These are phyloP conservation scores for Alloplasta piceator DNA, from an alignment of 2,888 invertebrate species.

Conservation along the genomic window DNA sequence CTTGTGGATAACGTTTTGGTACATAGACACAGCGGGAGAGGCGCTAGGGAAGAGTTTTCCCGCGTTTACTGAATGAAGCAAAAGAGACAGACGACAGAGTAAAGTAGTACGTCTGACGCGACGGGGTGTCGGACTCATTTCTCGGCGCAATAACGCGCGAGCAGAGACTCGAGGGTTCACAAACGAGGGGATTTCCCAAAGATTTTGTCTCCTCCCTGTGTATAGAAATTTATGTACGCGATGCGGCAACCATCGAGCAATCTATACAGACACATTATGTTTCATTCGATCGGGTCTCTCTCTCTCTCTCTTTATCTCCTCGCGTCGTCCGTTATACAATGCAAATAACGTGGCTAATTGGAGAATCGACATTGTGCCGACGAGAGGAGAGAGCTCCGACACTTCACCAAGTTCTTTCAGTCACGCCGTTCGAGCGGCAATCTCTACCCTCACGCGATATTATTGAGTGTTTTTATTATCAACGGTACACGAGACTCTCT, in stretches of 20 bases:
- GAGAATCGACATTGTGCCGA: slow-evolving; percentile 77
- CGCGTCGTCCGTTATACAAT: slow-evolving; percentile 74
- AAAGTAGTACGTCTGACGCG: slow-evolving; percentile 24
- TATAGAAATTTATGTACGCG: neutral
- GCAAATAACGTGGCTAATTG: slow-evolving; percentile 83
- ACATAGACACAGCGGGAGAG: too few species aligned
- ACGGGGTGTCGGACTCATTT: slow-evolving; percentile 13
- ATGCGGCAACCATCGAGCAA: slow-evolving; percentile 29
- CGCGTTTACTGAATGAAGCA: neutral
- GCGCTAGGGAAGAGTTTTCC: neutral
- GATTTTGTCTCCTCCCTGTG: slow-evolving; percentile 3
- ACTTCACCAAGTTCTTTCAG: slow-evolving; percentile 76
- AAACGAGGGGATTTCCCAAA: slow-evolving; percentile 20
- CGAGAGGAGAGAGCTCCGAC: slow-evolving; percentile 59
- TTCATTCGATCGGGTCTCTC: slow-evolving; percentile 73
- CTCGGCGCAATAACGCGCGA: slow-evolving; percentile 14
- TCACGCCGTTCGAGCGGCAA: slow-evolving; percentile 73
- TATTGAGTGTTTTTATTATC: slow-evolving; percentile 73
- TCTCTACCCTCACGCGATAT: slow-evolving; percentile 45
- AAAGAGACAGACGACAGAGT: slow-evolving; percentile 12
- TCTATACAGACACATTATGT: slow-evolving; percentile 54
- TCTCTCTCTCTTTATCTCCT: slow-evolving; percentile 48
- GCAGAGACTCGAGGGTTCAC: neutral
- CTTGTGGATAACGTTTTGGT: slow-evolving; percentile 3
- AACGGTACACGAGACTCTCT: slow-evolving; percentile 51